Percentiles rank a stretch among this genome's conserved stretches.
phyloP scores from a whole-genome alignment of 1,140 invertebrate species.

The Maniola jurtina region DNA sequence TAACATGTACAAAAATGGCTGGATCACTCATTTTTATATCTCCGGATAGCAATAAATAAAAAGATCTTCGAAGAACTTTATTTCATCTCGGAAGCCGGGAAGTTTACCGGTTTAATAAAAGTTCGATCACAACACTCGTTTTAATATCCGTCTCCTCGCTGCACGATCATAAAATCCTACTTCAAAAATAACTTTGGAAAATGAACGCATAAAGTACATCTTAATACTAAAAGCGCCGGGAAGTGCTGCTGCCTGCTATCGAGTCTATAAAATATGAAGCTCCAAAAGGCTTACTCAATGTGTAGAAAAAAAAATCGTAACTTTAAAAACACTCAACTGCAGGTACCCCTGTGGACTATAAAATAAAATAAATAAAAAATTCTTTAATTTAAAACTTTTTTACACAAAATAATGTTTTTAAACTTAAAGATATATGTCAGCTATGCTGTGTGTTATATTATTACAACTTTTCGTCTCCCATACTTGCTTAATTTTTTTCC shows the following conservation, averaged over 20 bases:
- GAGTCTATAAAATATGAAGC: neutral
- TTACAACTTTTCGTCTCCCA: too few relatives aligned
- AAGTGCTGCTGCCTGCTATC: neutral
- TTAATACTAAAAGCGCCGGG: conserved; percentile 1
- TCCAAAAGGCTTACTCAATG: neutral
- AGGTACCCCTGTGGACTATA: too few relatives aligned
- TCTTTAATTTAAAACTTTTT: too few relatives aligned
- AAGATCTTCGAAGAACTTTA: conserved; percentile 14
- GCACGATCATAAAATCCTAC: conserved; percentile 10
- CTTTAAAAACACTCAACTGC: too few relatives aligned
- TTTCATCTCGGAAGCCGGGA: conserved; percentile 11
- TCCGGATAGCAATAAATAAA: conserved; percentile 4
- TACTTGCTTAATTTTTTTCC: too few relatives aligned
- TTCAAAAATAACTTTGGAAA: conserved; percentile 11
- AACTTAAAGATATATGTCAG: too few relatives aligned
- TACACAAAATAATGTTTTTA: too few relatives aligned
- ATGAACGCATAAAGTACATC: conserved; percentile 8
- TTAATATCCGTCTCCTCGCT: conserved; percentile 14
- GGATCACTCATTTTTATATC: conserved; percentile 1
- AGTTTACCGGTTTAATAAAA: conserved; percentile 16
- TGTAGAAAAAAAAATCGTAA: neutral
- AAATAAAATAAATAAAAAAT: too few relatives aligned
- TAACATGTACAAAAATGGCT: neutral
- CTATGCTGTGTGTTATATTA: too few relatives aligned
- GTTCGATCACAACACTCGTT: conserved; percentile 14